These are phyloP conservation scores for Neosalanx taihuensis DNA, from an alignment of 2,797 vertebrate genomes.

Conservation along the genomic window DNA sequence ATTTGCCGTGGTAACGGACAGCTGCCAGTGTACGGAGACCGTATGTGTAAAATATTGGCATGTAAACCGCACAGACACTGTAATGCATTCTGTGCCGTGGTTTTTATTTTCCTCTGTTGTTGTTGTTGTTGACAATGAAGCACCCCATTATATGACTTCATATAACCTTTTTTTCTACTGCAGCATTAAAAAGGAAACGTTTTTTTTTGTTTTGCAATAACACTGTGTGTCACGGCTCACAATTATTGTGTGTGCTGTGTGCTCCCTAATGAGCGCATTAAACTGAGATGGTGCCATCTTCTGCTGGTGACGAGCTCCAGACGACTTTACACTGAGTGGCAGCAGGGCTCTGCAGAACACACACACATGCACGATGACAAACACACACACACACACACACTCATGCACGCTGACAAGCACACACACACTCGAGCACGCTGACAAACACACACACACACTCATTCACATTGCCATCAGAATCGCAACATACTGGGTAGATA, in stretches of 20 bases:
- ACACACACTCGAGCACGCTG: too few species aligned
- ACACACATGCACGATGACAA: conserved; percentile 49
- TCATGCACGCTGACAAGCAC: too few species aligned
- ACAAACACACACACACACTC: too few species aligned
- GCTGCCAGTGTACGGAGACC: conserved; percentile 88
- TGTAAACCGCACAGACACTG: conserved; percentile 97
- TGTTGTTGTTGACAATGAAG: conserved; percentile 97
- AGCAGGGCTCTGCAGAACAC: conserved; percentile 68
- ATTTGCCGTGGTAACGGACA: conserved; percentile 99
- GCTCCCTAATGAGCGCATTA: conserved; percentile 73
- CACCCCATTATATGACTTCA: conserved; percentile 97
- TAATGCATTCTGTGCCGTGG: conserved; percentile 91
- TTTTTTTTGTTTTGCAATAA: conserved; percentile 96
- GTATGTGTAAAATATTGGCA: conserved; percentile 99
- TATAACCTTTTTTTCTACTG: conserved; percentile 99
- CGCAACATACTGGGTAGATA: not conserved
- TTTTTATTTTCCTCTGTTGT: conserved; percentile 69
- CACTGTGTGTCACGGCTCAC: conserved; percentile 79
- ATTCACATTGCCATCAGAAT: not conserved
- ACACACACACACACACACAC: conserved; percentile 2
- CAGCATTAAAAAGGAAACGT: conserved; percentile 96
- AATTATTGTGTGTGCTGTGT: conserved; percentile 64
- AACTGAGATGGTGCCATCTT: conserved; percentile 72
- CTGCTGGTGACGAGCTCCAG: conserved; percentile 80
- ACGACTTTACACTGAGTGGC: conserved; percentile 84